Conservation (phyloP, 2,888 invertebrate species). For the Miltochrista miniata region DNA sequence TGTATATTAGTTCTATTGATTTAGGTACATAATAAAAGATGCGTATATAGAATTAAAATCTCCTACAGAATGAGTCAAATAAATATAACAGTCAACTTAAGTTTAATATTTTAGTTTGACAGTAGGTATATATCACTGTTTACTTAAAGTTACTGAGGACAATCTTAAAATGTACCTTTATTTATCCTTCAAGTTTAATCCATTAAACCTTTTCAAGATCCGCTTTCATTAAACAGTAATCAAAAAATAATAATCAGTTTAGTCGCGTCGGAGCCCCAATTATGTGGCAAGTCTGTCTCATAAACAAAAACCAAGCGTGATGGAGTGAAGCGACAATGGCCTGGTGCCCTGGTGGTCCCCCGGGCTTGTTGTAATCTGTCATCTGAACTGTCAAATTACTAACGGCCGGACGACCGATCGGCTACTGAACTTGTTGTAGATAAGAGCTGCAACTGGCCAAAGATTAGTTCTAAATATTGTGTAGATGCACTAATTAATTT, state of each 20-base stretch:
- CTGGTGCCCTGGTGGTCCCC: conserved; percentile 79
- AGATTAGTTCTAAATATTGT: conserved; percentile 39
- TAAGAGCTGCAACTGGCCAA: conserved; percentile 66
- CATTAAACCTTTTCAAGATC: conserved; percentile 21
- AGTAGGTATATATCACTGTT: no score
- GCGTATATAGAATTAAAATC: no score
- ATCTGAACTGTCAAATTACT: conserved; percentile 84
- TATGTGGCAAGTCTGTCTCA: conserved; percentile 50
- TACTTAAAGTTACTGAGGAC: no score
- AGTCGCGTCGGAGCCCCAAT: conserved; percentile 63
- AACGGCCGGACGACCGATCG: conserved; percentile 81
- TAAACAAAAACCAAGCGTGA: conserved; percentile 66
- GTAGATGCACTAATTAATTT: neutral
- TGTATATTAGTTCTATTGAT: no score
- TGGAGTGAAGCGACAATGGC: conserved; percentile 69
- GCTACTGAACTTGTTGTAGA: conserved; percentile 82
- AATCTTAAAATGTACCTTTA: no score
- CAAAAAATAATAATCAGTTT: conserved; percentile 25
- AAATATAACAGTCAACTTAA: no score
- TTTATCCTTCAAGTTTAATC: neutral
- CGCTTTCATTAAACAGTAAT: conserved; percentile 24
- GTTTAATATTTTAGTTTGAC: no score
- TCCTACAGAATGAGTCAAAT: no score
- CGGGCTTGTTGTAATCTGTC: conserved; percentile 77
- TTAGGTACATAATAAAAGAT: no score